phyloP scores from a whole-genome alignment of 1,140 invertebrate species.

The Drosophila parvula region DNA sequence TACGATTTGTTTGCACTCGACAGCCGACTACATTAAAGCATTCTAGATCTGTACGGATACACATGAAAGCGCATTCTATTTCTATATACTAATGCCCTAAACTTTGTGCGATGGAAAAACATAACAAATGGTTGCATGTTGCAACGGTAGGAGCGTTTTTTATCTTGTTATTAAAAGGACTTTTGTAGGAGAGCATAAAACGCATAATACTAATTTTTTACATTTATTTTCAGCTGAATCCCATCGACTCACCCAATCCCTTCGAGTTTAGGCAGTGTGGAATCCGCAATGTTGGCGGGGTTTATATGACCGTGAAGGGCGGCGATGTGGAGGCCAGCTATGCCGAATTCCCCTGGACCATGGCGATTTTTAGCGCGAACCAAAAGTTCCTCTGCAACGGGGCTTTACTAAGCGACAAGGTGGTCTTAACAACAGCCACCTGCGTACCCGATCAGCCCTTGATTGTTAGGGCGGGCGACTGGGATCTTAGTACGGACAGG shows the following conservation, averaged over 20 bases:
- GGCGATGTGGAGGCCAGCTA: not conserved
- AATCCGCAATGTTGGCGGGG: not conserved
- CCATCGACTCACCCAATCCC: not conserved
- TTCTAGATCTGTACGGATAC: no score
- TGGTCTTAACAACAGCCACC: constrained; percentile 21
- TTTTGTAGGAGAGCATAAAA: no score
- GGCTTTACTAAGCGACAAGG: not conserved
- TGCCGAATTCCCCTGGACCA: constrained; percentile 12
- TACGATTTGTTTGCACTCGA: no score
- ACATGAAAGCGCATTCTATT: no score
- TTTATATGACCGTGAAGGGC: not conserved
- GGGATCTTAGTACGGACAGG: constrained; percentile 22
- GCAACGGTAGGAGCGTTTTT: no score
- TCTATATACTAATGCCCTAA: no score
- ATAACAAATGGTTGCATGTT: no score
- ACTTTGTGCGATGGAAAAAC: no score
- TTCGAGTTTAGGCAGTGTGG: not conserved
- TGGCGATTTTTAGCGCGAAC: not conserved
- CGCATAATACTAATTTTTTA: no score
- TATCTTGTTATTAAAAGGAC: no score
- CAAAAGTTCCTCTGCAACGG: not conserved
- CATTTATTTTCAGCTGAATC: not conserved
- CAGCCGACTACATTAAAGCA: no score
- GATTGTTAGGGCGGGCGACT: constrained; percentile 29
- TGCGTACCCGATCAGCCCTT: not conserved